phyloP scores from a whole-genome alignment of 2,888 invertebrate species.

The Dynastes maya region DNA sequence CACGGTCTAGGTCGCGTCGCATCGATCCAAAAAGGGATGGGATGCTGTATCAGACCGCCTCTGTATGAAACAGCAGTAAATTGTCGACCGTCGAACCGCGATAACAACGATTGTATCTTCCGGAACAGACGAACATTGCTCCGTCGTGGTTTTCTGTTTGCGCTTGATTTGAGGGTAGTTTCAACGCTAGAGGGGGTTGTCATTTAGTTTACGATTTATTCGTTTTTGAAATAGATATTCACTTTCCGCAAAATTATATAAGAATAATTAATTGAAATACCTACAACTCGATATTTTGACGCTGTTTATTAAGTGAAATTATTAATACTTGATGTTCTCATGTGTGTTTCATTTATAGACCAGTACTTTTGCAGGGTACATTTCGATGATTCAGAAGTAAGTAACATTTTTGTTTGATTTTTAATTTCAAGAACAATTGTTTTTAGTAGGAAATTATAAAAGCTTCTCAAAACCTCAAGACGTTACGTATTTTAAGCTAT shows the following conservation, averaged over 20 bases:
- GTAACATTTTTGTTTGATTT: not conserved
- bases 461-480: no score
- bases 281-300: not conserved
- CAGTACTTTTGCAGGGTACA: constrained; percentile 24
- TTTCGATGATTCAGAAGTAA: constrained; percentile 29
- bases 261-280: not conserved
- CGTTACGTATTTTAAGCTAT: no score
- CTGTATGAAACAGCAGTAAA: constrained; percentile 29
- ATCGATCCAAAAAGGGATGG: constrained; percentile 54
- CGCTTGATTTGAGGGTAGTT: not conserved
- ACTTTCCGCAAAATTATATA: no score
- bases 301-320: not conserved
- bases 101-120: constrained; percentile 20
- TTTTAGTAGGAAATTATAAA: no score
- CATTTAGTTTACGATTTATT: not conserved
- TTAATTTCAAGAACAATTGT: no score
- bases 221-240: not conserved
- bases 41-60: constrained; percentile 52
- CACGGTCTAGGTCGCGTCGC: constrained; percentile 58
- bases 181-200: not conserved
- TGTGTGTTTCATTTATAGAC: constrained; percentile 18
- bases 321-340: not conserved
- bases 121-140: constrained; percentile 9
- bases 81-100: constrained; percentile 28
- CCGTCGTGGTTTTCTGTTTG: not conserved